phyloP scores from a whole-genome alignment of 2,797 vertebrate genomes.

The Chiroxiphia lanceolata region DNA sequence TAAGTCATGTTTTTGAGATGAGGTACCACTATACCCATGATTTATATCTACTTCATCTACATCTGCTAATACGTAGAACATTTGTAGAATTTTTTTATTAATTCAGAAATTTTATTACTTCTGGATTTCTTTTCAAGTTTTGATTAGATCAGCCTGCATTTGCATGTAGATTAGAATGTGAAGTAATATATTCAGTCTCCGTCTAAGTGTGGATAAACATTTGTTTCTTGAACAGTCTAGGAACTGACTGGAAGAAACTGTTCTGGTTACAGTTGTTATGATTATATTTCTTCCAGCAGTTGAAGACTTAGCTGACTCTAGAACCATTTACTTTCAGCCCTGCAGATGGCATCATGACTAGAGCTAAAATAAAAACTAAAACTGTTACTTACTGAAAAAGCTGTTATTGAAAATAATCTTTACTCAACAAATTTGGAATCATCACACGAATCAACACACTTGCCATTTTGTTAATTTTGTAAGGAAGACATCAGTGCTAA shows the following conservation, averaged over 20 bases:
- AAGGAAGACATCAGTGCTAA: background rate
- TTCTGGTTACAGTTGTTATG: background rate
- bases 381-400: background rate
- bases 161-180: background rate
- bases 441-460: background rate
- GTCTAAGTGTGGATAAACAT: background rate
- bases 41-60: background rate
- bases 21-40: background rate
- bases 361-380: background rate
- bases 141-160: background rate
- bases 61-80: accelerated
- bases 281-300: background rate
- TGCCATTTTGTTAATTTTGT: background rate
- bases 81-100: background rate
- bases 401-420: background rate
- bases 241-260: background rate
- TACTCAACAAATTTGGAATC: background rate
- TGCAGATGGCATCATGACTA: background rate
- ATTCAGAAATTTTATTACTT: background rate
- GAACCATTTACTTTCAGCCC: background rate
- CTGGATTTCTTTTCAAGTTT: background rate
- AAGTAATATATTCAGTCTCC: background rate
- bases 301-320: background rate
- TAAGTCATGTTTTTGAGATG: background rate
- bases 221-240: background rate